These are phyloP conservation scores for Clamator glandarius DNA, from an alignment of 2,797 vertebrate genomes.

Conservation along the genomic window DNA sequence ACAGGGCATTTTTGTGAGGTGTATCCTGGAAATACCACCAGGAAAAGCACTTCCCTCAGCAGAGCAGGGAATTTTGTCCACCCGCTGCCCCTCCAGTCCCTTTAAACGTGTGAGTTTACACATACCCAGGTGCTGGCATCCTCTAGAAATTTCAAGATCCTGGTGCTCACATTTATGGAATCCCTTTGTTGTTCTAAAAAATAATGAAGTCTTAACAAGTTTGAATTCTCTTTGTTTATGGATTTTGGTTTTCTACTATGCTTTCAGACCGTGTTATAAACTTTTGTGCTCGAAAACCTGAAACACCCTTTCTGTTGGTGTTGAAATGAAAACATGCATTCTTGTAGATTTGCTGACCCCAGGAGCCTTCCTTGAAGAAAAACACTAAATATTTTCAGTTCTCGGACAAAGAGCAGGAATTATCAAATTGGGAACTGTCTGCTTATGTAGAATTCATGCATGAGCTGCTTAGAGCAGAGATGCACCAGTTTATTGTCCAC, in stretches of 20 bases:
- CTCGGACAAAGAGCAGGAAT: neutral
- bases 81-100: neutral
- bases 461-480: neutral
- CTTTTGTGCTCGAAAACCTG: neutral
- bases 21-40: neutral
- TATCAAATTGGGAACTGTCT: neutral
- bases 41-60: neutral
- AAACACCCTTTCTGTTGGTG: neutral
- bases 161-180: neutral
- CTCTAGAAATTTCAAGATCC: neutral
- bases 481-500: neutral
- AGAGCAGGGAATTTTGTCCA: neutral
- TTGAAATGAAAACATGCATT: neutral
- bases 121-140: neutral
- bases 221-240: neutral
- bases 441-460: neutral
- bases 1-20: neutral
- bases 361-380: neutral
- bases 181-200: neutral
- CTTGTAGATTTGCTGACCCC: neutral
- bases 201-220: too few relatives aligned
- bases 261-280: neutral
- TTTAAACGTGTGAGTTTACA: accelerated
- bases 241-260: neutral
- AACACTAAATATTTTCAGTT: neutral